A percentile compares a stretch with the other conserved stretches of the same genome.
phyloP scores from a whole-genome alignment of 2,113 vertebrate genomes.

The Xiphophorus maculatus region DNA sequence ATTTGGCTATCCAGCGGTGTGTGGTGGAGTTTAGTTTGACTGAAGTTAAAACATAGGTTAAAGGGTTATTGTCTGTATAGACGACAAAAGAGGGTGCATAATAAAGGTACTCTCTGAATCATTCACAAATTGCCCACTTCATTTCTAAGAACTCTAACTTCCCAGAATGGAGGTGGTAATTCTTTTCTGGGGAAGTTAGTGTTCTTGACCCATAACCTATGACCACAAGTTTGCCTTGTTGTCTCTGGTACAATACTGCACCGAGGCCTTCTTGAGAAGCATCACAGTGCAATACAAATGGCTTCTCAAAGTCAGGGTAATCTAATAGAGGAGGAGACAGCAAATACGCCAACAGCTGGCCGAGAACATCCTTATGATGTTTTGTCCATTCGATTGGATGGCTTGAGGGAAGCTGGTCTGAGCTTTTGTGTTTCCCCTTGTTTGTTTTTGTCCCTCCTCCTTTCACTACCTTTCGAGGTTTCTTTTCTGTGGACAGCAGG shows the following conservation, averaged over 20 bases:
- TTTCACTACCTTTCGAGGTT: too few species aligned
- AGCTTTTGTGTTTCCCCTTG: background rate
- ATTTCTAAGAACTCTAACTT: too few species aligned
- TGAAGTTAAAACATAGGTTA: background rate
- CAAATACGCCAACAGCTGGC: background rate
- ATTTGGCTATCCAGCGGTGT: background rate
- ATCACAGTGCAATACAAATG: conserved; percentile 1
- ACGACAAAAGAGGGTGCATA: background rate
- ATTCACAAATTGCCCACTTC: background rate
- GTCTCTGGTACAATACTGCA: background rate
- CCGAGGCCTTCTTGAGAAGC: background rate
- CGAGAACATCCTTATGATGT: background rate
- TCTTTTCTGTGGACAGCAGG: too few species aligned
- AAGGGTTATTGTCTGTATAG: background rate
- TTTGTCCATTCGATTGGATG: background rate
- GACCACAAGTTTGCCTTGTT: too few species aligned
- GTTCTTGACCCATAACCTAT: too few species aligned
- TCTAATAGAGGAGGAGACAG: background rate
- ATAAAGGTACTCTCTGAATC: background rate
- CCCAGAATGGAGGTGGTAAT: too few species aligned
- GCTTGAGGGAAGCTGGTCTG: background rate
- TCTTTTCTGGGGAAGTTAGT: too few species aligned
- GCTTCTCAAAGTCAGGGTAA: background rate
- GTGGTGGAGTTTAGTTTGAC: background rate
- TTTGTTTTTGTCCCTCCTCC: too few species aligned